Evolutionary conservation across 2,113 vertebrate species (phyloP).

Genomic region (Aegithalos caudatus): DNA sequence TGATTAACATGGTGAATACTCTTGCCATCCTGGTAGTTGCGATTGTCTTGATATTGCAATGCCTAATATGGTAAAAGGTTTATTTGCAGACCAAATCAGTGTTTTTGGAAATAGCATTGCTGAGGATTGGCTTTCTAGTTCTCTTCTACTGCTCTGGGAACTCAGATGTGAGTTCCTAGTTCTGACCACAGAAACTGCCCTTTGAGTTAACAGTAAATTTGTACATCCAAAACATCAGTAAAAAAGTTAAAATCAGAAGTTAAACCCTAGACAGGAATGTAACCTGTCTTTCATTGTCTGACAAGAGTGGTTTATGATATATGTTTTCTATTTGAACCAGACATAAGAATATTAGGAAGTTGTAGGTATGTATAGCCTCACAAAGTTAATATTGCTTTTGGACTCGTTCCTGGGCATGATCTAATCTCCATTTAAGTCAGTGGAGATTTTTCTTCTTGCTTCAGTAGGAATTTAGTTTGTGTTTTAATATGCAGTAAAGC

Average conservation of each 20-base stretch:
- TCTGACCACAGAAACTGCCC: neutral
- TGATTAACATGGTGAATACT: neutral
- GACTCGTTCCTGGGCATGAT: conserved; percentile 2
- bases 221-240: neutral
- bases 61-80: neutral
- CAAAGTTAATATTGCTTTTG: conserved; percentile 49
- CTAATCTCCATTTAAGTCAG: conserved; percentile 7
- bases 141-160: neutral
- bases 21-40: neutral
- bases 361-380: neutral
- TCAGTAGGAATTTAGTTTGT: neutral
- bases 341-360: neutral
- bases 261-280: neutral
- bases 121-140: neutral
- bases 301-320: neutral
- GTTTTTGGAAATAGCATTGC: neutral
- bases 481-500: conserved; percentile 8
- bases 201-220: neutral
- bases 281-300: neutral
- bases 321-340: neutral
- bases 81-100: neutral
- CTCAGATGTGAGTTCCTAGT: neutral
- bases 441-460: neutral
- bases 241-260: neutral
- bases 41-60: neutral